Evolutionary conservation across 2,113 vertebrate genomes (phyloP).

Genomic region (Pomatostomus ruficeps): DNA sequence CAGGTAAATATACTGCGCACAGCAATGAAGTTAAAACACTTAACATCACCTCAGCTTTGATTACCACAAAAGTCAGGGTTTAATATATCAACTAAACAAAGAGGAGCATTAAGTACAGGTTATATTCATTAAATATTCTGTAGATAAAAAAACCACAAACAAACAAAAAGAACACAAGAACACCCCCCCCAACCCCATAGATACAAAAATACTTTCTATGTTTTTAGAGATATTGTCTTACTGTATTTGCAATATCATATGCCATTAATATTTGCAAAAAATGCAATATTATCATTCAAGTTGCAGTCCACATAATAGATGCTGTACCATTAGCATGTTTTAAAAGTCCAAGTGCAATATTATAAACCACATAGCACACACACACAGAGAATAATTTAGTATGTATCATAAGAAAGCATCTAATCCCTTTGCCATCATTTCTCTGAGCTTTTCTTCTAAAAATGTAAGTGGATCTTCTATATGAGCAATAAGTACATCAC

Average conservation of each 20-base stretch:
- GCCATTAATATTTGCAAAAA: neutral
- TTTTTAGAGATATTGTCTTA: neutral
- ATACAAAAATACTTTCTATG: neutral
- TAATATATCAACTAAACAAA: neutral
- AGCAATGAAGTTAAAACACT: neutral
- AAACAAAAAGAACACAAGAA: neutral
- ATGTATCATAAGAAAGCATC: conserved; percentile 53
- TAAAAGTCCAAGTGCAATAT: neutral
- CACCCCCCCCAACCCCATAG: rapidly evolving
- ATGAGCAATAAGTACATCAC: conserved; percentile 48
- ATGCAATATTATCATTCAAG: neutral
- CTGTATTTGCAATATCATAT: neutral
- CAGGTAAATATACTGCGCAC: neutral
- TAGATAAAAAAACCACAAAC: neutral
- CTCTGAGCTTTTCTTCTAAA: conserved; percentile 70
- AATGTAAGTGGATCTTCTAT: conserved; percentile 63
- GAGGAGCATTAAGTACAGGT: neutral
- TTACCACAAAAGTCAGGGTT: neutral
- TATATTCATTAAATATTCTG: neutral
- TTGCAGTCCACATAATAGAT: neutral
- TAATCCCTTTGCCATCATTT: conserved; percentile 55
- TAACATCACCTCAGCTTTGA: neutral
- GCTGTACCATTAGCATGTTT: neutral
- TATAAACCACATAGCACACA: neutral
- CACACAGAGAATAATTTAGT: neutral